Evolutionary conservation across 2,888 invertebrate genomes (phyloP), one percentile per base, ranked within the genome.

Genomic region (Pedicia rivosa): DNA sequence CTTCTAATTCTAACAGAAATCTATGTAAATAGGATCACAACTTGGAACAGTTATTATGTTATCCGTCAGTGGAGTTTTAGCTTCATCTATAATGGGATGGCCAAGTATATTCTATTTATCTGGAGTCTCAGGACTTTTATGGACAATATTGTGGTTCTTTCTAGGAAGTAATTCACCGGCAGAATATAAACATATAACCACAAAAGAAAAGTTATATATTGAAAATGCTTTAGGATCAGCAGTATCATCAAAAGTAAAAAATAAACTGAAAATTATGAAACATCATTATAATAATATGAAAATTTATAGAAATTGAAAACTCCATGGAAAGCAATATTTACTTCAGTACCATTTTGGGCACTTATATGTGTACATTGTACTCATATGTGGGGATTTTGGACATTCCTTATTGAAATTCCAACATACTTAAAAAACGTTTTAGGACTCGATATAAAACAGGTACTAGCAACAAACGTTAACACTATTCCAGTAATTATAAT

Each of bases 301-400:
- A n/a, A n/a, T n/a, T n/a, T n/a, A n/a, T n/a, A n/a, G n/a, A n/a
- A n/a, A n/a, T n/a, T n/a, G n/a, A n/a, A n/a, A n/a, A n/a, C n/a
- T 1, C 81, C 81, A 0, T 80, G 78, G 78, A 55, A 50, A 33
- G 57, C 64, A 10, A 72, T 81, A 12, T 57, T 72, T 5, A 72
- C 66, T 0, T 78, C 78, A 0, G 43, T 68, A 1, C 78, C 79
- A 1, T 69, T 80, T 54, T 74, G 71, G 67, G 59, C 55, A 1
- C 44, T 60, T 4, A 53, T 70, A 10, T 59, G 75, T 1, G 71
- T 71, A 0, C 78, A 79, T 48, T 65, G 71, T 40, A 72, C 74
- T 4, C 74, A 76, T 47, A 76, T 73, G 46, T 81, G 78, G 77
- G 79, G 78, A 6, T 78, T 73, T 54, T 78, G 75, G 65, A 78